Conservation (phyloP, 2,888 invertebrate genomes). For the Hipparchia sbordonii region DNA sequence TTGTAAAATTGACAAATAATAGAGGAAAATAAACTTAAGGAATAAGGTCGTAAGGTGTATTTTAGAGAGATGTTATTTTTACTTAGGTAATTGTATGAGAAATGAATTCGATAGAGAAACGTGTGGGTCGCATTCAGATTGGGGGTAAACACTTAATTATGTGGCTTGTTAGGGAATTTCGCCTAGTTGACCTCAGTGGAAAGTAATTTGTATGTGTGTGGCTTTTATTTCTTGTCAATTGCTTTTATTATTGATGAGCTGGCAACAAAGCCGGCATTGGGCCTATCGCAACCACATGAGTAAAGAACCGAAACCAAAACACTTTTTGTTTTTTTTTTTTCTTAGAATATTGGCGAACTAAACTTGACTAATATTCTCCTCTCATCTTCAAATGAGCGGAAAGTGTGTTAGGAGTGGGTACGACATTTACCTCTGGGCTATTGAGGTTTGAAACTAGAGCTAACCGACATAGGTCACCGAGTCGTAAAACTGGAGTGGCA, state of each 20-base stretch:
- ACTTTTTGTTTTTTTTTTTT: too few species aligned
- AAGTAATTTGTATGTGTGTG: neutral
- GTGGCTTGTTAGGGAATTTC: constrained; percentile 37
- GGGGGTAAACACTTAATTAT: constrained; percentile 42
- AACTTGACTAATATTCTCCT: too few species aligned
- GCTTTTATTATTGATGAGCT: too few species aligned
- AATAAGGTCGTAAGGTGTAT: neutral
- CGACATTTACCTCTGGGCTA: too few species aligned
- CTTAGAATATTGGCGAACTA: too few species aligned
- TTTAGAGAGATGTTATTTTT: constrained; percentile 5
- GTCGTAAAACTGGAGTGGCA: too few species aligned
- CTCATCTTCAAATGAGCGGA: too few species aligned
- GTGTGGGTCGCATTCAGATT: constrained; percentile 40
- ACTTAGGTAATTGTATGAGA: constrained; percentile 21
- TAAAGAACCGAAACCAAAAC: too few species aligned
- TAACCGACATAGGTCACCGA: too few species aligned
- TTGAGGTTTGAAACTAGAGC: too few species aligned
- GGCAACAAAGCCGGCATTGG: neutral
- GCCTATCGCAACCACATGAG: neutral
- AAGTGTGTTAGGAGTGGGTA: too few species aligned
- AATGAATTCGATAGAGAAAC: constrained; percentile 33
- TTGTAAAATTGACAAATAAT: neutral
- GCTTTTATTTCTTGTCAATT: neutral
- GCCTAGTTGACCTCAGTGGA: constrained; percentile 16
- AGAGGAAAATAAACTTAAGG: constrained; percentile 20